Conservation (phyloP, 2,888 invertebrate genomes). For the Andrena chrysosceles region DNA sequence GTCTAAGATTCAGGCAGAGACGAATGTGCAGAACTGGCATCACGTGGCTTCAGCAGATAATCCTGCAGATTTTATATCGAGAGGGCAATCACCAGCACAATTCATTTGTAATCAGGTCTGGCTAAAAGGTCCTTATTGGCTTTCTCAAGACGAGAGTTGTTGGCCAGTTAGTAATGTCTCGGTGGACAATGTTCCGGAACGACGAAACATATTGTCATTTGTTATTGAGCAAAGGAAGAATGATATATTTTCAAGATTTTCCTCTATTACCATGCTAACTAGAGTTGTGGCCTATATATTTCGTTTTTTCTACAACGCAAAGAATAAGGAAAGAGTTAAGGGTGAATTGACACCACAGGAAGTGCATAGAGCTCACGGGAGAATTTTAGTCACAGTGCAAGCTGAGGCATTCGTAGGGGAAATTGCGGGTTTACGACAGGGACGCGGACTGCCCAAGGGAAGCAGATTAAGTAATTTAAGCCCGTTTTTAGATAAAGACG, state of each 20-base stretch:
- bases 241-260: background rate
- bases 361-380: background rate
- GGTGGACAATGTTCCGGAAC: background rate
- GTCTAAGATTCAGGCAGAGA: background rate
- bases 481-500: conserved; percentile 8
- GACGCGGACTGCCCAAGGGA: background rate
- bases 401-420: background rate
- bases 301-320: background rate
- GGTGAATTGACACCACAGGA: background rate
- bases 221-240: no score
- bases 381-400: background rate
- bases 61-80: background rate
- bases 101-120: background rate
- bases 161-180: background rate
- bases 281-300: conserved; percentile 13
- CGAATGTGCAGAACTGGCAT: background rate
- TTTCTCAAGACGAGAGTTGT: background rate
- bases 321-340: background rate
- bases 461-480: background rate
- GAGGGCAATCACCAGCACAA: background rate
- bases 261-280: background rate
- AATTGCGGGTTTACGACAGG: background rate
- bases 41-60: background rate
- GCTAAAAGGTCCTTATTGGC: background rate
- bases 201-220: background rate